Base-by-base conservation (phyloP, 2,797 vertebrate species). In the Pipistrellus kuhlii region DNA sequence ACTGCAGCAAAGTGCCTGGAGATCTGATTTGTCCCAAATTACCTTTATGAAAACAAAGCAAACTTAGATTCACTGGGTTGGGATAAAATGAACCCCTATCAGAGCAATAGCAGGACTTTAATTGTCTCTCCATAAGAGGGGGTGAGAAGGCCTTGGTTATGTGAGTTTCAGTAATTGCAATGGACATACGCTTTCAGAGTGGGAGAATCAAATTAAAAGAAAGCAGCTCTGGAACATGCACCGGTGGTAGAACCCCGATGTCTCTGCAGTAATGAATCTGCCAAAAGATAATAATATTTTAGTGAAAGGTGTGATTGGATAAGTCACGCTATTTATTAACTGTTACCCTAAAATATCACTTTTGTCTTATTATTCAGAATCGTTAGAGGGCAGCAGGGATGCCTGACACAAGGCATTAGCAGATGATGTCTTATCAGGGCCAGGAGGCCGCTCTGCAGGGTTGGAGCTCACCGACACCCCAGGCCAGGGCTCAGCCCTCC, bases 181-280 rank as follows among this genome's bases (percentile, higher is more conserved):
- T 92, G 97, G 99, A 99, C 99, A 99, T 97, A 98, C 98, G 97
- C 98, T 99, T 98, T 98, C 98, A 98, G 97, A 98, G 98, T 98
- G 98, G 98, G 98, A 98, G 98, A 98, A 98, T 98, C 98, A 98
- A 98, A 98, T 99, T 98, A 99, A 98, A 98, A 98, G 98, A 98
- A 98, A 98, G 98, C 98, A 98, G 98, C 98, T 98, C 98, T 96
- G 97, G 97, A 97, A 98, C 98, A 98, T 97, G 97, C 98, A 98
- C 98, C 95, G 98, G 96, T 98, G 97, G 98, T 98, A 97, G 98
- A 98, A 97, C 98, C 95, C 97, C 53, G 94, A 97, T 98, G 97
- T 97, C 97, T 97, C 97, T 97, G 97, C 97, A 96, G 98, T 99
- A 99, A 99, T 99, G 99, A 99, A 99, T 98, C 99, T 99, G 99